Evolutionary conservation across 2,888 invertebrate species (phyloP).

Genomic region (Hesperia comma): DNA sequence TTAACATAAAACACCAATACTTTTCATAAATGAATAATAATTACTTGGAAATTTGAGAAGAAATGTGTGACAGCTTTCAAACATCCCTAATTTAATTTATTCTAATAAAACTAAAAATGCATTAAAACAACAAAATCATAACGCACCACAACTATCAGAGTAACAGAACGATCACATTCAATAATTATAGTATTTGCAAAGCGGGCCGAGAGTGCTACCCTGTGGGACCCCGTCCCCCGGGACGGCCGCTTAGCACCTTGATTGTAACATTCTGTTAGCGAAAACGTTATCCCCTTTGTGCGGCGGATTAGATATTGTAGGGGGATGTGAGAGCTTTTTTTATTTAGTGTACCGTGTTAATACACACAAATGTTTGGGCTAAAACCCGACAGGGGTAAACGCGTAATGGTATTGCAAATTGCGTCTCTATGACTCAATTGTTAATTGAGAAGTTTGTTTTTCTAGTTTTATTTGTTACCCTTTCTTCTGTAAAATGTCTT

Average conservation of each 20-base stretch:
- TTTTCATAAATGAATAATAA: no score
- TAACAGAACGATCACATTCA: conserved; percentile 35
- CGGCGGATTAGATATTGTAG: conserved; percentile 47
- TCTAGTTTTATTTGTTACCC: not conserved
- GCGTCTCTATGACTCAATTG: conserved; percentile 2
- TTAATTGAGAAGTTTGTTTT: conserved; percentile 2
- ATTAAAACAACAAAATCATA: conserved; percentile 1
- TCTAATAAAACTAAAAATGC: not conserved
- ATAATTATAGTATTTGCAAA: conserved; percentile 43
- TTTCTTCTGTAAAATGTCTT: not conserved
- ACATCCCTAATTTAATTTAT: no score
- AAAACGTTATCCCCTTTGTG: conserved; percentile 49
- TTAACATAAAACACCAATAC: no score
- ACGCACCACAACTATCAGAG: conserved; percentile 13
- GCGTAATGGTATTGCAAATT: conserved; percentile 20
- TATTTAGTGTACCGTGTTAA: conserved; percentile 38
- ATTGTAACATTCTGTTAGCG: conserved; percentile 46
- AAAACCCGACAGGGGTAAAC: conserved; percentile 17
- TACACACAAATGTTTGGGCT: conserved; percentile 37
- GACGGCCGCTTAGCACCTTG: conserved; percentile 47
- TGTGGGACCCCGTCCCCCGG: conserved; percentile 44
- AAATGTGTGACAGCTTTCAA: no score
- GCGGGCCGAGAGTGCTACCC: conserved; percentile 39
- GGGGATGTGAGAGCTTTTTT: conserved; percentile 36
- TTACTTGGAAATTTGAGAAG: no score